Evolutionary conservation across 2,797 vertebrate genomes (phyloP).

Genomic region (Erpetoichthys calabaricus): DNA sequence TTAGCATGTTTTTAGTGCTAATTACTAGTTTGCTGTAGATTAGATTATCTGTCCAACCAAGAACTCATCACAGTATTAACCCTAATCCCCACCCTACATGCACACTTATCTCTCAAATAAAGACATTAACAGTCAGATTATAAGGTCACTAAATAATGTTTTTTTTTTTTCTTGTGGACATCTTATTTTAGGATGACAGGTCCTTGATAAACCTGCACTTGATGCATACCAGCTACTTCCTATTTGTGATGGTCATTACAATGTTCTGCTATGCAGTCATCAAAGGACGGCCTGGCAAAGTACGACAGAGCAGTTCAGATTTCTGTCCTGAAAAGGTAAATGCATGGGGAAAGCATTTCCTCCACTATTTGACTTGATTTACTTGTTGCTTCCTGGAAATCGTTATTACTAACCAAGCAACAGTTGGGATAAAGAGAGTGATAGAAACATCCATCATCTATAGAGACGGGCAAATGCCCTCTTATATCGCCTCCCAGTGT

Average conservation of each 20-base stretch:
- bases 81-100: too few species aligned
- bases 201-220: constrained; percentile 96
- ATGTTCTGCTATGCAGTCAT: constrained; percentile 99
- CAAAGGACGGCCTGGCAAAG: constrained; percentile 87
- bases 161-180: not conserved
- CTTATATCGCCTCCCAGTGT: too few species aligned
- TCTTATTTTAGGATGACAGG: constrained; percentile 70
- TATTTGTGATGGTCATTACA: constrained; percentile 98
- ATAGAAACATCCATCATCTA: too few species aligned
- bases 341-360: not conserved
- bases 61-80: not conserved
- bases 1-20: too few species aligned
- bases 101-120: too few species aligned
- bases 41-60: not conserved
- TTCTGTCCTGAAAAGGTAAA: constrained; percentile 90
- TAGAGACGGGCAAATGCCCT: too few species aligned
- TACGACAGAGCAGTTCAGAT: constrained; percentile 74
- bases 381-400: too few species aligned
- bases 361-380: not conserved
- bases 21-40: not conserved
- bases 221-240: constrained; percentile 98
- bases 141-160: not conserved
- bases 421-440: too few species aligned
- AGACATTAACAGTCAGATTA: not conserved
- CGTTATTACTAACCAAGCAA: too few species aligned